phyloP scores from a whole-genome alignment of 1,140 invertebrate genomes.

The Battus philenor region DNA sequence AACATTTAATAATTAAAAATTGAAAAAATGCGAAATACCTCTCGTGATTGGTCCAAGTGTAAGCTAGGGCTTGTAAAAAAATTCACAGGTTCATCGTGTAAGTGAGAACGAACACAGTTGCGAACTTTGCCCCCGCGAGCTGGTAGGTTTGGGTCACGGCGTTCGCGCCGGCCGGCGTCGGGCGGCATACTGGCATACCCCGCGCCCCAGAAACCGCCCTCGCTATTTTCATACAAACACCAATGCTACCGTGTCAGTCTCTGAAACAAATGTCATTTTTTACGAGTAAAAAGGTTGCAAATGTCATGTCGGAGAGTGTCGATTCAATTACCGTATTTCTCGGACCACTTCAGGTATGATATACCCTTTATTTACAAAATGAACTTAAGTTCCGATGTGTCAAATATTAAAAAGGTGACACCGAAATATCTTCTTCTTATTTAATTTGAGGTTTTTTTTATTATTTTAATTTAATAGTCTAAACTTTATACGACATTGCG shows the following conservation, averaged over 20 bases:
- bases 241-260: slow-evolving; percentile 21
- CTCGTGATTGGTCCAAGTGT: slow-evolving; percentile 1
- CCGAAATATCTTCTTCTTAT: too few relatives aligned
- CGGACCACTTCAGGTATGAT: too few relatives aligned
- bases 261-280: slow-evolving; percentile 7
- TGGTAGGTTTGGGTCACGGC: slow-evolving; percentile 1
- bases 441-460: too few relatives aligned
- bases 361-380: too few relatives aligned
- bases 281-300: slow-evolving; percentile 10
- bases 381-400: too few relatives aligned
- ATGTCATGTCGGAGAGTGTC: slow-evolving; percentile 2
- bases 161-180: slow-evolving; percentile 47
- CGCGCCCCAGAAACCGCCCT: slow-evolving; percentile 32
- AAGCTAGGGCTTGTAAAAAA: slow-evolving; percentile 1
- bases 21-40: neutral
- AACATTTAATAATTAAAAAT: too few relatives aligned
- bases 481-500: too few relatives aligned
- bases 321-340: too few relatives aligned
- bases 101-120: neutral
- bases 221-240: slow-evolving; percentile 43
- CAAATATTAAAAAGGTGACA: too few relatives aligned
- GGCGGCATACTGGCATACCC: slow-evolving; percentile 49
- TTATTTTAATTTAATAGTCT: too few relatives aligned
- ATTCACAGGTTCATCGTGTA: neutral
- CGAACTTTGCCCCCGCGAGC: slow-evolving; percentile 5